Conservation (phyloP, 2,888 invertebrate species). For the Ennomos quercinarius region DNA sequence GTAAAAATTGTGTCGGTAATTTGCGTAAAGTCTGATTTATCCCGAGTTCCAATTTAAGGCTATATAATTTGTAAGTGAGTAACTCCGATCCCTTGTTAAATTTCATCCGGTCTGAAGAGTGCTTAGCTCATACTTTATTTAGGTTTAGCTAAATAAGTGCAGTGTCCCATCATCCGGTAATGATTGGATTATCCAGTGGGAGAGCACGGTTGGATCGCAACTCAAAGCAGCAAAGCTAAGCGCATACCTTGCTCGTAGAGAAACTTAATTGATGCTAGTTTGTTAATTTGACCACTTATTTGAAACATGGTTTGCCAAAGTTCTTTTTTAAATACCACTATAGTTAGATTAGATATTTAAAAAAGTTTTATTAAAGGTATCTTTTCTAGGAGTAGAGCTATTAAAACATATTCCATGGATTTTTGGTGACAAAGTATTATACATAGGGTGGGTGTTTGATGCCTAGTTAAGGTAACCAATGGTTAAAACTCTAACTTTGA, state of each 20-base stretch:
- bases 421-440: too few species aligned
- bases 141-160: conserved; percentile 66
- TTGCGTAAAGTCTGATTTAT: conserved; percentile 55
- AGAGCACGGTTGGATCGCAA: conserved; percentile 66
- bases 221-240: conserved; percentile 60
- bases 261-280: conserved; percentile 6
- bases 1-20: conserved; percentile 65
- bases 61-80: conserved; percentile 56
- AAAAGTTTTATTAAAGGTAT: too few species aligned
- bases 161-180: conserved; percentile 61
- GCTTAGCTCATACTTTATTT: conserved; percentile 33
- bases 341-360: too few species aligned
- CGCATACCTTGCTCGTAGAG: conserved; percentile 20
- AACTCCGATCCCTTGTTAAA: conserved; percentile 29
- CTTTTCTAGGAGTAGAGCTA: too few species aligned
- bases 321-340: too few species aligned
- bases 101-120: conserved; percentile 28
- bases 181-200: conserved; percentile 77
- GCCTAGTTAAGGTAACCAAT: too few species aligned
- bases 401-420: too few species aligned
- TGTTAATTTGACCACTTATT: conserved; percentile 19
- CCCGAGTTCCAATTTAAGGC: conserved; percentile 45
- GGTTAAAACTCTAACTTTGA: too few species aligned
- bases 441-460: too few species aligned
- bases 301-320: background rate